Conservation (phyloP, 2,113 vertebrate species). For the Phaethon lepturus region DNA sequence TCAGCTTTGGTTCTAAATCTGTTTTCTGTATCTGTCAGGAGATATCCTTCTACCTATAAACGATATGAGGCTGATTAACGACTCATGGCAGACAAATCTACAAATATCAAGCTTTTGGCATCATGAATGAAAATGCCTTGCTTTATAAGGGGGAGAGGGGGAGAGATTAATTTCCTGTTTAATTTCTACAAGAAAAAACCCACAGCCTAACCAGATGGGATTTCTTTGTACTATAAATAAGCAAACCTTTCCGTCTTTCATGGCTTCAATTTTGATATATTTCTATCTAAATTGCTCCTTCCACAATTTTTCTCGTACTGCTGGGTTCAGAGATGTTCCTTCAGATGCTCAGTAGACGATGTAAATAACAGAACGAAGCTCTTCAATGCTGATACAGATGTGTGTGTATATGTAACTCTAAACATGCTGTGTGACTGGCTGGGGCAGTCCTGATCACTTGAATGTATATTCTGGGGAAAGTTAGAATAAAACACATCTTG, state of each 20-base stretch:
- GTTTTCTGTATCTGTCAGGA: slow-evolving; percentile 76
- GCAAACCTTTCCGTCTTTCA: background rate
- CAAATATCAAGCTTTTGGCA: slow-evolving; percentile 28
- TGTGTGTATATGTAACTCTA: background rate
- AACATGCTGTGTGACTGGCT: background rate
- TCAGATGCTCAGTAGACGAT: background rate
- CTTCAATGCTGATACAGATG: background rate
- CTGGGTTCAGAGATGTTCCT: background rate
- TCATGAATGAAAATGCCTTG: slow-evolving; percentile 31
- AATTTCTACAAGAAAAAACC: slow-evolving; percentile 34
- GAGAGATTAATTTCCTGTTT: slow-evolving; percentile 42
- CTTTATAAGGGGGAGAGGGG: background rate
- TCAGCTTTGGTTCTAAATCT: slow-evolving; percentile 69
- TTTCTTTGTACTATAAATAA: slow-evolving; percentile 18
- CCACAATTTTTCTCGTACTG: background rate
- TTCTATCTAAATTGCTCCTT: slow-evolving; percentile 21
- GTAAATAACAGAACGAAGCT: background rate
- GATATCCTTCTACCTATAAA: slow-evolving; percentile 53
- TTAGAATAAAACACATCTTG: background rate
- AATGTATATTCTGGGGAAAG: background rate
- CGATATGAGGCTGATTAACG: slow-evolving; percentile 62
- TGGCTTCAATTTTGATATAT: background rate
- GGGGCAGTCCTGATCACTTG: background rate
- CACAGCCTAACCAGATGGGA: background rate
- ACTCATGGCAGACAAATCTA: slow-evolving; percentile 2